Percentiles rank a stretch among this genome's conserved stretches.
Evolutionary conservation across 2,797 vertebrate species (phyloP).

Genomic region (Mormyrops boulengeri): DNA sequence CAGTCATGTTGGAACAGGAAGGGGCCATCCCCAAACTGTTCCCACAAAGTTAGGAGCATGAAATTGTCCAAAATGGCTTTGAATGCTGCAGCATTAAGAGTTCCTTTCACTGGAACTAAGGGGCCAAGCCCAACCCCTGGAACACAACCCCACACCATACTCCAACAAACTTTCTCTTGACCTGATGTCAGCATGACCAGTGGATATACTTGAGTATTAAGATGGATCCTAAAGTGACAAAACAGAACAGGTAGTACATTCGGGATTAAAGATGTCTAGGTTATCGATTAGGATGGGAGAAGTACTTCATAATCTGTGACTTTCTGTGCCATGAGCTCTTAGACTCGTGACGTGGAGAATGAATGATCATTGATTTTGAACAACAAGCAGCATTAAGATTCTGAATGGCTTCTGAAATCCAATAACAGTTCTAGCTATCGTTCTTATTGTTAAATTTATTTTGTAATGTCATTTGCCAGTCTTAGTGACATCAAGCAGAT

Average conservation of each 20-base stretch:
- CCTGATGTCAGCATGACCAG: background rate
- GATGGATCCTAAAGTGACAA: background rate
- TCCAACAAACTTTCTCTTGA: background rate
- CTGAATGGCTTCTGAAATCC: background rate
- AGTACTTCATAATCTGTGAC: slow-evolving; percentile 11
- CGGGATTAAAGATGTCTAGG: slow-evolving; percentile 6
- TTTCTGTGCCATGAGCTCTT: background rate
- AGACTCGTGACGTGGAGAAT: background rate
- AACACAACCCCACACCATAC: background rate
- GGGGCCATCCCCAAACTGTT: no score
- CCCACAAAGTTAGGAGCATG: no score
- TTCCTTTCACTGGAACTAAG: no score
- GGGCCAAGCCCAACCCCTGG: no score
- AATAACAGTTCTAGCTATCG: slow-evolving; percentile 8
- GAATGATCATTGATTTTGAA: slow-evolving; percentile 20
- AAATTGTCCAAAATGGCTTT: no score
- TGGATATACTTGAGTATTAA: slow-evolving; percentile 9
- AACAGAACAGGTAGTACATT: background rate
- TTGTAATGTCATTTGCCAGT: background rate
- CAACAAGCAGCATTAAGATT: slow-evolving; percentile 8
- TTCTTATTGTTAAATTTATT: slow-evolving; percentile 9
- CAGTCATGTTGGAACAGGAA: no score
- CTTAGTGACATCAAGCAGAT: background rate
- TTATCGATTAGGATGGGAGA: slow-evolving; percentile 18
- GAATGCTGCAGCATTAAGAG: no score